Conservation (phyloP, 2,113 vertebrate genomes). For the Nothocercus julius region DNA sequence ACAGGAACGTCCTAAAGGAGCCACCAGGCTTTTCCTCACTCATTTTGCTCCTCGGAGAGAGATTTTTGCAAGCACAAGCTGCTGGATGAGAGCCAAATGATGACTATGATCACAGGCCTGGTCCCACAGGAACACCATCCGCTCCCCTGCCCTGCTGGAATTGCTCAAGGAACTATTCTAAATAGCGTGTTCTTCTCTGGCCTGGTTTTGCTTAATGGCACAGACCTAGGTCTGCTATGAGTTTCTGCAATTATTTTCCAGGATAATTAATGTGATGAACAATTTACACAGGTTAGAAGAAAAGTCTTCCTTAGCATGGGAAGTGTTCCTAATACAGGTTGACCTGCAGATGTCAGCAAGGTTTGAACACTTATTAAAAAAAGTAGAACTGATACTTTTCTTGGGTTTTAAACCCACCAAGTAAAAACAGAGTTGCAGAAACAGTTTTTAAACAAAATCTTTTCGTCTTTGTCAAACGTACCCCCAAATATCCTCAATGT, state of each 20-base stretch:
- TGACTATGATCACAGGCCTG: not conserved
- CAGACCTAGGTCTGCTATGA: not conserved
- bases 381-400: not conserved
- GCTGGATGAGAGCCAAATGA: not conserved
- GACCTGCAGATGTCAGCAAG: not conserved
- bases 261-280: not conserved
- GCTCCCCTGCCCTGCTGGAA: not conserved
- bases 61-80: not conserved
- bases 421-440: not conserved
- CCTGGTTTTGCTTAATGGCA: not conserved
- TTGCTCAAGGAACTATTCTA: not conserved
- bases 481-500: not conserved
- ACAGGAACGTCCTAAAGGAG: not conserved
- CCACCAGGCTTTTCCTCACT: not conserved
- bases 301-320: rapidly evolving
- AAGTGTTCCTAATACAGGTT: not conserved
- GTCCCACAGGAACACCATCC: not conserved
- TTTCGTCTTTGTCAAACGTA: not conserved
- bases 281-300: not conserved
- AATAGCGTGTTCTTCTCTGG: not conserved
- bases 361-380: not conserved
- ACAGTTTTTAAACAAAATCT: not conserved
- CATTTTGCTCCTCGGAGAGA: not conserved
- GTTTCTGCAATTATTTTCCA: not conserved
- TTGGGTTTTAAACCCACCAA: not conserved